These are phyloP conservation scores for Otolemur crassicaudatus DNA, from an alignment of 2,797 vertebrate genomes.

Conservation along the genomic window DNA sequence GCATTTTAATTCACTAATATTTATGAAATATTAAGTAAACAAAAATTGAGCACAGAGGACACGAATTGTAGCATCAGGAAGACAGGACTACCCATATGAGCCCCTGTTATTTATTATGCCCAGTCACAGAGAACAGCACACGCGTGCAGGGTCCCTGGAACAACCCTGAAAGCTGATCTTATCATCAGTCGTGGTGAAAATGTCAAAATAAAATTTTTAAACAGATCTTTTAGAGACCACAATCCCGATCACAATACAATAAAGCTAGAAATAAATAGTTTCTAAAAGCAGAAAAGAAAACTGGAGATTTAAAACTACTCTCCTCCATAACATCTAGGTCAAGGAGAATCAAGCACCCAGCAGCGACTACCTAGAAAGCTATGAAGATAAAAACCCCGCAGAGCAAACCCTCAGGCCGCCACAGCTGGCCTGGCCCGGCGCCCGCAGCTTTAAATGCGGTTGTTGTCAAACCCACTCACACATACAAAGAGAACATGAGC, in stretches of 20 bases:
- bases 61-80: not conserved
- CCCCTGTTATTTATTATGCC: not conserved
- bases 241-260: constrained; percentile 26
- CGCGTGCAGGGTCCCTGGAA: not conserved
- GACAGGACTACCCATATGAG: not conserved
- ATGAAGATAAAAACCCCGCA: not conserved
- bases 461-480: not conserved
- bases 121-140: accelerated
- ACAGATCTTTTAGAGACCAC: not conserved
- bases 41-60: not conserved
- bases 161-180: not conserved
- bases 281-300: constrained; percentile 57
- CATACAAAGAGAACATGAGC: not conserved
- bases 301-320: constrained; percentile 25
- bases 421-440: accelerated
- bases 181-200: not conserved
- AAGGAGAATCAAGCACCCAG: constrained; percentile 31
- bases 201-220: not conserved
- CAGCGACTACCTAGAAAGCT: not conserved
- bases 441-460: not conserved
- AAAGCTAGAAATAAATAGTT: constrained; percentile 41
- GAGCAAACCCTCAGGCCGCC: not conserved
- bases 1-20: not conserved
- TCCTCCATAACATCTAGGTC: constrained; percentile 22
- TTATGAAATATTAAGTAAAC: constrained; percentile 8